Conservation (phyloP, 1,140 invertebrate genomes). For the Chelonus insularis region DNA sequence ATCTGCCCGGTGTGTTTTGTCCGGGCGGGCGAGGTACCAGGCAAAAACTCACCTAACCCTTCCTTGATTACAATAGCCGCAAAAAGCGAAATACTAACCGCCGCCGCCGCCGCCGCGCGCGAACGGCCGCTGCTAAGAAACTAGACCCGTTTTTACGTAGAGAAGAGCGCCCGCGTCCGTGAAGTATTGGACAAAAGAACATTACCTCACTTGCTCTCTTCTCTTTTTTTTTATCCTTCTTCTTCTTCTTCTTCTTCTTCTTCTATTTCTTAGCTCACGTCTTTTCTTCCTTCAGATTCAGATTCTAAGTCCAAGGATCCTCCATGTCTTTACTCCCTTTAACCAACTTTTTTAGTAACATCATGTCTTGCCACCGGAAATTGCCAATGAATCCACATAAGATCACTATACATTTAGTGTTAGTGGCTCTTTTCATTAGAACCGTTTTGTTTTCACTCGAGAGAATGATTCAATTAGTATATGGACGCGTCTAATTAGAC, state of each 20-base stretch:
- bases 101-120: constrained; percentile 48
- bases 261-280: neutral
- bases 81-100: constrained; percentile 63
- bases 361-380: constrained; percentile 10
- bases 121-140: constrained; percentile 53
- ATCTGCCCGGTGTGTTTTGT: constrained; percentile 61
- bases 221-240: constrained; percentile 4
- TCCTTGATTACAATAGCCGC: constrained; percentile 62
- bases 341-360: neutral
- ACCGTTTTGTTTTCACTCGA: constrained; percentile 11
- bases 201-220: constrained; percentile 3
- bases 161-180: constrained; percentile 34
- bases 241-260: neutral
- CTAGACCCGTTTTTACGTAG: constrained; percentile 60
- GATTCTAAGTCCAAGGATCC: no score
- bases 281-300: neutral
- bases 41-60: constrained; percentile 63
- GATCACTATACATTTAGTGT: constrained; percentile 1
- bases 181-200: constrained; percentile 56
- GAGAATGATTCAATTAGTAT: neutral
- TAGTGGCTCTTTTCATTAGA: constrained; percentile 1
- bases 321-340: neutral
- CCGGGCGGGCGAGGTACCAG: constrained; percentile 32
- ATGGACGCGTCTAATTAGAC: neutral
- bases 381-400: constrained; percentile 16